A percentile compares a stretch with the other conserved stretches of the same genome.
phyloP scores from a whole-genome alignment of 2,888 invertebrate genomes.

The Drosophila nr. fundita region DNA sequence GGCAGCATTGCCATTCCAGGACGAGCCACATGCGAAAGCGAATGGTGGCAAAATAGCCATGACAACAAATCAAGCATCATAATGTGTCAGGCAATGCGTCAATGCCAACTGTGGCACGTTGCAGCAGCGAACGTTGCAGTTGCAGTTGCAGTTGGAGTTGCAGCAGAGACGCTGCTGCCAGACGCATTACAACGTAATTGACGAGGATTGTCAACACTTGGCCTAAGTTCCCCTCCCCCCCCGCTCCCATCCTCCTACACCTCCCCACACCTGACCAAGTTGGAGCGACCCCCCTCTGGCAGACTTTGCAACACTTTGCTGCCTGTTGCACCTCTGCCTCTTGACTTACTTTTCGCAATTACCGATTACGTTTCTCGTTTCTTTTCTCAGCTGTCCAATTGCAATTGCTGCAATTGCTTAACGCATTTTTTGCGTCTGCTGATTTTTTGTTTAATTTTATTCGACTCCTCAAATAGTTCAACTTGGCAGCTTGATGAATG shows the following conservation, averaged over 20 bases:
- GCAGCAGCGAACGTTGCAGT: slow-evolving; percentile 3
- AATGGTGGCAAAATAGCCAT: slow-evolving; percentile 79
- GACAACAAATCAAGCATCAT: slow-evolving; percentile 79
- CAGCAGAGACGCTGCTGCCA: slow-evolving; percentile 30
- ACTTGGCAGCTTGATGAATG: slow-evolving; percentile 2
- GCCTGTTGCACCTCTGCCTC: slow-evolving; percentile 7
- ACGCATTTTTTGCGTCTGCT: slow-evolving; percentile 43
- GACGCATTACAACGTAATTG: slow-evolving; percentile 82
- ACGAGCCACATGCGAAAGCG: slow-evolving; percentile 29
- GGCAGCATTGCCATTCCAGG: slow-evolving; percentile 64
- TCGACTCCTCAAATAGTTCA: slow-evolving; percentile 14
- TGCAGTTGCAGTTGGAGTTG: not conserved
- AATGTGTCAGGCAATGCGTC: slow-evolving; percentile 81
- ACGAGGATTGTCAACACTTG: slow-evolving; percentile 83
- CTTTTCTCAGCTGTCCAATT: slow-evolving; percentile 27
- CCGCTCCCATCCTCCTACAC: not conserved
- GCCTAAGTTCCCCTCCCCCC: slow-evolving; percentile 17
- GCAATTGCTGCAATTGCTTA: slow-evolving; percentile 59
- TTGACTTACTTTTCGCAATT: slow-evolving; percentile 68
- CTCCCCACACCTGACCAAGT: not conserved
- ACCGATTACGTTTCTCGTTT: slow-evolving; percentile 49
- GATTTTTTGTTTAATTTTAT: slow-evolving; percentile 50
- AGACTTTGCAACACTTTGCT: slow-evolving; percentile 25
- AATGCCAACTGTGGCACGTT: slow-evolving; percentile 63
- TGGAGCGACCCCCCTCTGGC: slow-evolving; percentile 1